Conservation (phyloP, 2,113 vertebrate genomes). For the Alligator sinensis region DNA sequence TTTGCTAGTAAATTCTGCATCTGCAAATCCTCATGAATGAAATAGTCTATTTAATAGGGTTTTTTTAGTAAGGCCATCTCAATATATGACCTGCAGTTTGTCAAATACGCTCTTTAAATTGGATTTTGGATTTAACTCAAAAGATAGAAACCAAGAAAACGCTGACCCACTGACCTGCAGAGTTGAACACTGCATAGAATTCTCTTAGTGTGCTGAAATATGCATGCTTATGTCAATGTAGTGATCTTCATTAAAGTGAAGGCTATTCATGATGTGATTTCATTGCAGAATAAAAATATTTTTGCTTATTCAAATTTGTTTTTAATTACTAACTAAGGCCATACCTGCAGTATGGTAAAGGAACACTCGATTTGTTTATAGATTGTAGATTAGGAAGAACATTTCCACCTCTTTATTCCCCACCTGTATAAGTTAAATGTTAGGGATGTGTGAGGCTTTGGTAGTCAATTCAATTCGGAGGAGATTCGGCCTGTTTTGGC, state of each 20-base stretch:
- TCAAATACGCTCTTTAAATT: neutral
- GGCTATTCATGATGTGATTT: conserved; percentile 33
- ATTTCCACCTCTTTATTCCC: neutral
- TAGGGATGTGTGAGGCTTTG: neutral
- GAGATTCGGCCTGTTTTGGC: no score
- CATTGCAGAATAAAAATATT: conserved; percentile 6
- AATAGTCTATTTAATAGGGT: neutral
- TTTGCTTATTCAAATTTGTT: conserved; percentile 22
- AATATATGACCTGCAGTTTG: neutral
- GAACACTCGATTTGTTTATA: conserved; percentile 35
- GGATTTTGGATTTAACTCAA: neutral
- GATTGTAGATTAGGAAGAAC: neutral
- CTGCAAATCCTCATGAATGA: neutral
- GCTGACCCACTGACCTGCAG: neutral
- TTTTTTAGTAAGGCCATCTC: conserved; percentile 15
- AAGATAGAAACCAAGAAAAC: conserved; percentile 48
- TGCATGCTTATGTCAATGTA: conserved; percentile 2
- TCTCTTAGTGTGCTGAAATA: conserved; percentile 22
- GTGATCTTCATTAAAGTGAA: neutral
- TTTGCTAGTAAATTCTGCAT: neutral
- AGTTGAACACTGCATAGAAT: neutral
- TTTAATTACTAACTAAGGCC: neutral
- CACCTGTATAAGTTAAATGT: neutral
- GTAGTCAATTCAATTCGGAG: no score
- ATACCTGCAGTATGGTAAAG: conserved; percentile 17